A percentile compares a stretch with the other conserved stretches of the same genome.
These are phyloP conservation scores for Baccha elongata DNA, from an alignment of 2,888 invertebrate genomes.

Conservation along the genomic window DNA sequence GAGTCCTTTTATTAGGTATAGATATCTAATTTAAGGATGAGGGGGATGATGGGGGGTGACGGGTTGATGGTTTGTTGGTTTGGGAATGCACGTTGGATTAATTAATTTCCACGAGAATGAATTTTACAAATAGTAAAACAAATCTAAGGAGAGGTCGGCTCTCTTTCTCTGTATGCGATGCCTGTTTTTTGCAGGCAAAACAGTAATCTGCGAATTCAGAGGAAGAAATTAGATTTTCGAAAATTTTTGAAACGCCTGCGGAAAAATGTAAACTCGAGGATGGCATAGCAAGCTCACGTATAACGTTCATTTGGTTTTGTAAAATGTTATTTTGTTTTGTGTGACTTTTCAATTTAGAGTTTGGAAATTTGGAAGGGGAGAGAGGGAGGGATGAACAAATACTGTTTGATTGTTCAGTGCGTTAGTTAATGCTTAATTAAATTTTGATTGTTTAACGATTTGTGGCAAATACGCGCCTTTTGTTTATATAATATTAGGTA, in stretches of 20 bases:
- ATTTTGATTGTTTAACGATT: slow-evolving; percentile 73
- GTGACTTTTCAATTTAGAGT: slow-evolving; percentile 64
- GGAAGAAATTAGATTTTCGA: slow-evolving; percentile 69
- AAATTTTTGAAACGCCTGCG: slow-evolving; percentile 68
- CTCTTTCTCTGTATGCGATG: not conserved
- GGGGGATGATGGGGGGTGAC: not conserved
- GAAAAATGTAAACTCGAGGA: slow-evolving; percentile 49
- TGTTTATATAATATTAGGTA: not conserved
- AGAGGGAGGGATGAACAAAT: slow-evolving; percentile 29
- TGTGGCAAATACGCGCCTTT: slow-evolving; percentile 53
- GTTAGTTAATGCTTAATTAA: slow-evolving; percentile 73
- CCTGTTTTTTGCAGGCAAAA: slow-evolving; percentile 3
- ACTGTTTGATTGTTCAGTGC: slow-evolving; percentile 69
- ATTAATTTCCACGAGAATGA: slow-evolving; percentile 74
- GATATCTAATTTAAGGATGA: slow-evolving; percentile 6
- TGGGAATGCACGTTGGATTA: slow-evolving; percentile 65
- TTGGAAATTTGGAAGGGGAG: not conserved
- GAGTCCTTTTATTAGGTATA: slow-evolving; percentile 28
- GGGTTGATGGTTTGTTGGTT: not conserved
- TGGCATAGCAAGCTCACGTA: not conserved
- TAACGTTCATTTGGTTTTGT: slow-evolving; percentile 23
- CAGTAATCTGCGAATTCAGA: slow-evolving; percentile 41
- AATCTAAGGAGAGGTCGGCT: not conserved
- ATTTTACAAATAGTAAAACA: slow-evolving; percentile 68
- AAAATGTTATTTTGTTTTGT: slow-evolving; percentile 67